Evolutionary conservation across 1,140 invertebrate genomes (phyloP).

Genomic region (Zaprionus lachaisei): DNA sequence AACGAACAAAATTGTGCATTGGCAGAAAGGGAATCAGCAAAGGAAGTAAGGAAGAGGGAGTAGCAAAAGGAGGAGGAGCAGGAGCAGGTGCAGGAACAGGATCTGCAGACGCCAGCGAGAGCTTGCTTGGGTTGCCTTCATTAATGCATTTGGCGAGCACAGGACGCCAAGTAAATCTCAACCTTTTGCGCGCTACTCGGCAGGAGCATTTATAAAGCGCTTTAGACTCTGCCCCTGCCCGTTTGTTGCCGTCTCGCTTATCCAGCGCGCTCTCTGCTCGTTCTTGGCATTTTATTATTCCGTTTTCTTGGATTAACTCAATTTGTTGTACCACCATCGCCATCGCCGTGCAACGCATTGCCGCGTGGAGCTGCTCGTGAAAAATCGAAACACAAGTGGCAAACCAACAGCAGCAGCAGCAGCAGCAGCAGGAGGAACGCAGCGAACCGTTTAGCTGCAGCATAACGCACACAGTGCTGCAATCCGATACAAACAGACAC

Average conservation of each 20-base stretch:
- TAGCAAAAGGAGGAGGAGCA: not conserved
- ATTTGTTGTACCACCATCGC: slow-evolving; percentile 68
- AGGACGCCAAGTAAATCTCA: slow-evolving; percentile 73
- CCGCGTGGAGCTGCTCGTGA: slow-evolving; percentile 32
- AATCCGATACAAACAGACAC: slow-evolving; percentile 52
- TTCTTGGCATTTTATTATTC: slow-evolving; percentile 73
- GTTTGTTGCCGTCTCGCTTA: not conserved
- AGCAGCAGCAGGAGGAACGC: slow-evolving; percentile 29
- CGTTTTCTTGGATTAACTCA: slow-evolving; percentile 83
- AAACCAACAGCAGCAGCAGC: slow-evolving; percentile 47
- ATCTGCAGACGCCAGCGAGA: slow-evolving; percentile 18
- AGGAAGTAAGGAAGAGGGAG: slow-evolving; percentile 15
- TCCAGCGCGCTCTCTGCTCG: slow-evolving; percentile 14
- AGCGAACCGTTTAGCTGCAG: slow-evolving; percentile 33
- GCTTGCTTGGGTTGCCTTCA: slow-evolving; percentile 46
- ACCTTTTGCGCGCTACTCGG: slow-evolving; percentile 69
- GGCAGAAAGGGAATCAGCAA: slow-evolving; percentile 14
- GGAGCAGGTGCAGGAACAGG: slow-evolving; percentile 4
- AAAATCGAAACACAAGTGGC: slow-evolving; percentile 71
- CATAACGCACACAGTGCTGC: slow-evolving; percentile 66
- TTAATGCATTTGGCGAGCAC: slow-evolving; percentile 67
- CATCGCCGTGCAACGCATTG: slow-evolving; percentile 27
- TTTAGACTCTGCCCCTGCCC: slow-evolving; percentile 25
- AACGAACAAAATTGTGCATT: slow-evolving; percentile 47
- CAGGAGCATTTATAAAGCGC: slow-evolving; percentile 73